Evolutionary conservation across 2,113 vertebrate genomes (phyloP).

Genomic region (Sakesphorus luctuosus): DNA sequence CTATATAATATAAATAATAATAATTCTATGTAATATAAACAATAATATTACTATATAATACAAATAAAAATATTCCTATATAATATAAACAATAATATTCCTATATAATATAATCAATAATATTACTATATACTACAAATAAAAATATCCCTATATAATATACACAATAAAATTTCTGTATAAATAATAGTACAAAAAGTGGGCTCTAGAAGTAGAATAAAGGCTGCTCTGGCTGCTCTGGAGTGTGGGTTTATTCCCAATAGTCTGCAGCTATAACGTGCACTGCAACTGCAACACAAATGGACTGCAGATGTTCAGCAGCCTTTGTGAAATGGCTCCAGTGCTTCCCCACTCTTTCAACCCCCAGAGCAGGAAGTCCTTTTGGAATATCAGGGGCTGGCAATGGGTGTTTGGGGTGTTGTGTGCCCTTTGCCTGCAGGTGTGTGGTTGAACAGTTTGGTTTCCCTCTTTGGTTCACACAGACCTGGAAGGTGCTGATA

Average conservation of each 20-base stretch:
- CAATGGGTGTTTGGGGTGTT: not conserved
- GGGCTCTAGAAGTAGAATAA: not conserved
- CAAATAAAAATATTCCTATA: not conserved
- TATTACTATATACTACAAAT: not conserved
- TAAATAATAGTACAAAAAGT: not conserved
- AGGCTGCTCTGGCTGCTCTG: conserved; percentile 7
- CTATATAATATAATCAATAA: not conserved
- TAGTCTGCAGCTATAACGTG: conserved; percentile 42
- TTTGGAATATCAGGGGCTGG: not conserved
- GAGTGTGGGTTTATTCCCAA: not conserved
- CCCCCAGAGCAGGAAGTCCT: not conserved
- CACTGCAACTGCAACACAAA: conserved; percentile 43
- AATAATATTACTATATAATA: not conserved
- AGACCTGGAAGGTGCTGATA: conserved; percentile 4
- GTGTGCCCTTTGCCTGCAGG: not conserved
- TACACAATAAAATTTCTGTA: not conserved
- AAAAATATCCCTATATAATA: not conserved
- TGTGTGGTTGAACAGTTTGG: not conserved
- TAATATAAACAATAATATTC: not conserved
- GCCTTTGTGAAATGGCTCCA: conserved; percentile 18
- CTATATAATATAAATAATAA: not conserved
- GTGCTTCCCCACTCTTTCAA: conserved; percentile 20
- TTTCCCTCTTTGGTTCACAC: not conserved
- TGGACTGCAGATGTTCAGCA: conserved; percentile 33
- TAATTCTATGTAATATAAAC: not conserved